Conservation (phyloP, 2,888 invertebrate genomes). For the Stenchaetothrips biformis region DNA sequence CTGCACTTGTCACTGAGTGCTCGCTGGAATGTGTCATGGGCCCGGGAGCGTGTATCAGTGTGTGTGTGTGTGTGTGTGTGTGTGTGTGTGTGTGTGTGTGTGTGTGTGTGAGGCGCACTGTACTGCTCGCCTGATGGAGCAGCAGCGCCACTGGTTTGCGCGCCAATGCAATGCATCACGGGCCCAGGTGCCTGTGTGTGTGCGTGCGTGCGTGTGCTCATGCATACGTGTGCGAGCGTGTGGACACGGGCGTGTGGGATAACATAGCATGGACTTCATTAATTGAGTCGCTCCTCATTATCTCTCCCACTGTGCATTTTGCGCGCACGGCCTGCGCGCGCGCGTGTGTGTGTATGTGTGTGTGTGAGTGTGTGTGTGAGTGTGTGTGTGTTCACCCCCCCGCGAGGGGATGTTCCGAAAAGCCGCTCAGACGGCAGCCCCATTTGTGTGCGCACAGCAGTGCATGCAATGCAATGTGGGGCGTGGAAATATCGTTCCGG, state of each 20-base stretch:
- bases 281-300: slow-evolving; percentile 14
- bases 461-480: background rate
- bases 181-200: background rate
- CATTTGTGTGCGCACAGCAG: background rate
- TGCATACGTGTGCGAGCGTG: background rate
- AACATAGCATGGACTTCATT: background rate
- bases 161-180: too few relatives aligned
- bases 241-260: background rate
- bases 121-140: too few relatives aligned
- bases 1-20: background rate
- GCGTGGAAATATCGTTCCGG: slow-evolving; percentile 5
- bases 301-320: background rate
- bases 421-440: too few relatives aligned
- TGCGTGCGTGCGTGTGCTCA: background rate
- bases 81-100: too few relatives aligned
- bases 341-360: background rate
- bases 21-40: too few relatives aligned
- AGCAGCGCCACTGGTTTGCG: too few relatives aligned
- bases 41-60: too few relatives aligned
- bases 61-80: too few relatives aligned
- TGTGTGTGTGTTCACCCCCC: background rate
- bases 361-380: background rate
- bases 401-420: too few relatives aligned
- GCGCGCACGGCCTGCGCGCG: background rate
- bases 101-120: too few relatives aligned